A percentile compares a stretch with the other conserved stretches of the same genome.
Conservation (phyloP, 2,888 invertebrate genomes). For the Lordiphosa andalusiaca region DNA sequence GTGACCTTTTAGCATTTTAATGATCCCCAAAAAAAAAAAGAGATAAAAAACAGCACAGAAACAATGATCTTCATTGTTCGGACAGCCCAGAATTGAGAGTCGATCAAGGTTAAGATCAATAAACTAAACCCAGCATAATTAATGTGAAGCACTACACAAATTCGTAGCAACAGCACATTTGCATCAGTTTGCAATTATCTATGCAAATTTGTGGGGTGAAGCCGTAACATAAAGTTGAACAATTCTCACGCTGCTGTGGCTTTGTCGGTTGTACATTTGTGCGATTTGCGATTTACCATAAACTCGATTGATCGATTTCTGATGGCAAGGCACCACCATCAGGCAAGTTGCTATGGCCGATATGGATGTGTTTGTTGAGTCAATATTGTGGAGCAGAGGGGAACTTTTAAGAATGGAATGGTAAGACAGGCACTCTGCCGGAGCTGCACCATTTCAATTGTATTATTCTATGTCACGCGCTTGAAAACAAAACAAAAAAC, state of each 20-base stretch:
- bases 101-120: slow-evolving; percentile 53
- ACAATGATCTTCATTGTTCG: slow-evolving; percentile 40
- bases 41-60: no score
- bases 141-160: slow-evolving; percentile 45
- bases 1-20: slow-evolving; percentile 31
- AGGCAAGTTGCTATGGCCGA: slow-evolving; percentile 16
- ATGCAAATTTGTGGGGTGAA: slow-evolving; percentile 55
- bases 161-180: slow-evolving; percentile 36
- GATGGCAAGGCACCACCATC: slow-evolving; percentile 43
- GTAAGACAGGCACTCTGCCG: no score
- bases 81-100: slow-evolving; percentile 34
- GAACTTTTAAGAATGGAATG: no score
- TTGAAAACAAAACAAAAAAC: slow-evolving; percentile 1
- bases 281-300: slow-evolving; percentile 29
- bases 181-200: slow-evolving; percentile 68
- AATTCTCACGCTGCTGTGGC: slow-evolving; percentile 47
- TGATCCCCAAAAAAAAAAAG: slow-evolving; percentile 7
- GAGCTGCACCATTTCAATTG: slow-evolving; percentile 18
- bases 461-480: slow-evolving; percentile 27
- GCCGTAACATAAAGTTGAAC: slow-evolving; percentile 18
- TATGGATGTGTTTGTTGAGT: slow-evolving; percentile 23
- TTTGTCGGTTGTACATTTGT: neutral
- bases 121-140: slow-evolving; percentile 50
- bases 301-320: slow-evolving; percentile 61
- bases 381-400: slow-evolving; percentile 28